Evolutionary conservation across 2,797 vertebrate genomes (phyloP), one percentile per base, ranked within the genome.

Genomic region (Pantherophis alleghaniensis): DNA sequence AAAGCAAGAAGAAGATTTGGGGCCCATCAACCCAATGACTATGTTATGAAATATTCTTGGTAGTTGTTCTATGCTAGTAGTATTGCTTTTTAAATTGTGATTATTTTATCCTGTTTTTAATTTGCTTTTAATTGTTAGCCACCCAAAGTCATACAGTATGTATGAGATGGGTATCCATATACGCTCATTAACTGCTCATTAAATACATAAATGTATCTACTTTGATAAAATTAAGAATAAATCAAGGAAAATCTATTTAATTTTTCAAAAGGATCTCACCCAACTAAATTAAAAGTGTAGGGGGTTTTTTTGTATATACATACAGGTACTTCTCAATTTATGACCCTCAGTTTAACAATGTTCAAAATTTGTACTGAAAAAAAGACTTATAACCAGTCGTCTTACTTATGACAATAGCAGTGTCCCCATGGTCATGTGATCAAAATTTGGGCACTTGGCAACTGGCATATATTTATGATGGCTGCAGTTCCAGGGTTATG

Each of bases 181-280:
- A 42, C 0, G 0, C 37, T 79, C 18, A 79, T 79, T 79, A 79
- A 79, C 7, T 79, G 18, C 18, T 79, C 18, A 79, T 79, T 10
- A 42, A 42, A 79, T 20, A 79, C 69, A 79, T 22, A 79, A 37
- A 79, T 79, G 42, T 42, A 79, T 79, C 32, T 79, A 79, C 7
- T 42, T 42, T 20, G 18, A 10, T 79, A 79, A 42, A 37, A 42
- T 79, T 42, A 79, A 79, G 37, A 96, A 91, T 95, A 97, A 26
- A 22, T 42, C 37, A 63, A 55, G 24, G n/a, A 32, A 42, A 10
- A 61, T 61, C 4, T 28, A 42, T 32, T 88, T 61, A 57, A 88
- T 47, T 69, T 28, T 51, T 66, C 59, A 51, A 88, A 88, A 24
- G 66, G 53, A 57, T 9, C 9, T 88, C n/a, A 10, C 56, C n/a